Conservation (phyloP, 2,888 invertebrate genomes). For the Perizoma flavofasciatum region DNA sequence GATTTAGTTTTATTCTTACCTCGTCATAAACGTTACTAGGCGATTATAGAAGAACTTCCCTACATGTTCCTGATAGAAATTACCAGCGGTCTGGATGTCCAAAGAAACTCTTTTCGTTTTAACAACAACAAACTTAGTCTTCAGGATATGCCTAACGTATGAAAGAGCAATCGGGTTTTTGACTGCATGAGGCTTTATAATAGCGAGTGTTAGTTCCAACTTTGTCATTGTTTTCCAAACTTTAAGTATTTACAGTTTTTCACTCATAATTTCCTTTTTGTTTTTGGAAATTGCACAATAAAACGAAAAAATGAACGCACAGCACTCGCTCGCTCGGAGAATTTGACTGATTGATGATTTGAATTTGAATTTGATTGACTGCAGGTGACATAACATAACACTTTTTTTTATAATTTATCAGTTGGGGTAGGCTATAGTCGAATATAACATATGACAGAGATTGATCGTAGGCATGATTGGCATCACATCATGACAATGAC, state of each 20-base stretch:
- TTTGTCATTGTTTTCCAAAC: constrained; percentile 57
- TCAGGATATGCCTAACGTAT: constrained; percentile 87
- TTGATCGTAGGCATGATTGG: no score
- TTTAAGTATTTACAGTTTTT: constrained; percentile 27
- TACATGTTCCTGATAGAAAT: constrained; percentile 93
- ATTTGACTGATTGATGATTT: no score
- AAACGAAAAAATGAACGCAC: no score
- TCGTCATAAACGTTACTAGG: constrained; percentile 91
- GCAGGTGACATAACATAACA: no score
- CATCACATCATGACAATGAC: no score
- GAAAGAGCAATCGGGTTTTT: constrained; percentile 89
- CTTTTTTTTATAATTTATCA: no score
- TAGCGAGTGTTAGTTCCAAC: constrained; percentile 91
- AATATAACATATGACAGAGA: no score
- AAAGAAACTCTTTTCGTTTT: constrained; percentile 86
- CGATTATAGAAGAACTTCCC: constrained; percentile 93
- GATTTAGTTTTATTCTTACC: constrained; percentile 69
- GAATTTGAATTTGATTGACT: no score
- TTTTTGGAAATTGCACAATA: no score
- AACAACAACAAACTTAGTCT: constrained; percentile 89
- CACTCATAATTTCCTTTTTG: constrained; percentile 36
- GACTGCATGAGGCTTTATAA: constrained; percentile 93
- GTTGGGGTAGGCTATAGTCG: no score
- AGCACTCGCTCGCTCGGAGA: no score
- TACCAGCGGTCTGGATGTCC: constrained; percentile 85